These are phyloP conservation scores for Orthosia gothica DNA, from an alignment of 2,888 invertebrate genomes.

Conservation along the genomic window DNA sequence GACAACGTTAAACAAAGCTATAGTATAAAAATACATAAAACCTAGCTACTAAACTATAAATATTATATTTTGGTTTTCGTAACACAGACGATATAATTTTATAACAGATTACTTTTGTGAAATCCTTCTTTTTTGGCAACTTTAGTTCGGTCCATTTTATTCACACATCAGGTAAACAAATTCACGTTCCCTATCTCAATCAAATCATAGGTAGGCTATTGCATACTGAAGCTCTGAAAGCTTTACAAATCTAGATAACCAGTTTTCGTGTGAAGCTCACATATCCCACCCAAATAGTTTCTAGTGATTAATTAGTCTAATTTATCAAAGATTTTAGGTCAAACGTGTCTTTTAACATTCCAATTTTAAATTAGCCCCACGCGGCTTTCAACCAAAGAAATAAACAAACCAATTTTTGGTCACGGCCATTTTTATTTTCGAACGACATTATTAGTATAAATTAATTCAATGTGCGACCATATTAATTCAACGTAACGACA, in stretches of 20 bases:
- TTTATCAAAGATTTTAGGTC: constrained; percentile 55
- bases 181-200: not conserved
- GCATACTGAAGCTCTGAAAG: constrained; percentile 1
- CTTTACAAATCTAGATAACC: constrained; percentile 16
- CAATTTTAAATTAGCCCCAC: constrained; percentile 49
- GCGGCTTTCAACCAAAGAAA: constrained; percentile 52
- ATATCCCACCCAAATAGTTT: constrained; percentile 15
- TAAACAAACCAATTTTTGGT: constrained; percentile 51
- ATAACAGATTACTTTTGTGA: not conserved
- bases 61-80: not conserved
- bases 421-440: constrained; percentile 72
- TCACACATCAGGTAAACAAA: constrained; percentile 1
- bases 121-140: not conserved
- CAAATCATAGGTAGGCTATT: constrained; percentile 6
- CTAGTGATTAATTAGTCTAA: constrained; percentile 43
- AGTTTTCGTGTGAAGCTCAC: constrained; percentile 16
- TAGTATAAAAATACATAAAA: not conserved
- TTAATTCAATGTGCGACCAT: constrained; percentile 82
- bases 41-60: not conserved
- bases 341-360: constrained; percentile 39
- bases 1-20: not conserved
- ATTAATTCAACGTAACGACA: constrained; percentile 87
- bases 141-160: not conserved
- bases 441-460: constrained; percentile 77
- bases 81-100: too few relatives aligned